A percentile compares a stretch with the other conserved stretches of the same genome.
phyloP scores from a whole-genome alignment of 2,113 vertebrate genomes.

The Clarias magur region DNA sequence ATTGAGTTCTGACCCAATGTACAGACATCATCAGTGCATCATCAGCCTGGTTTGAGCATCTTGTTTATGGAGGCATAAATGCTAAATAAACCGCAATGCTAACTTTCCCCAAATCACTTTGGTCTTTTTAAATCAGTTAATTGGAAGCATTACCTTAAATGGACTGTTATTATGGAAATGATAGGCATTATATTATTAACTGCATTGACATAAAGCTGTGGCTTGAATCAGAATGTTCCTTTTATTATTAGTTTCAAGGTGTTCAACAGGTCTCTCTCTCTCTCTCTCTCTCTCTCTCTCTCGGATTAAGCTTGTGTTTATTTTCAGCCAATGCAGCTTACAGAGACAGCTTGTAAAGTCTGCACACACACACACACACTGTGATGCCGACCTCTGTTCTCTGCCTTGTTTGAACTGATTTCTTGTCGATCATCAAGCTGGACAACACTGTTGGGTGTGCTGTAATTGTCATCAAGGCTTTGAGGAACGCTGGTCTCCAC shows the following conservation, averaged over 20 bases:
- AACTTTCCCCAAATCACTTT: neutral
- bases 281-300: constrained; percentile 18
- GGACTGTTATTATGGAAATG: neutral
- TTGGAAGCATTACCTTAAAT: neutral
- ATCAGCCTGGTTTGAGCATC: neutral
- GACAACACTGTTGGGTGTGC: neutral
- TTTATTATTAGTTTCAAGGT: neutral
- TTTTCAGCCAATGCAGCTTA: constrained; percentile 43
- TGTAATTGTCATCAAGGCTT: neutral
- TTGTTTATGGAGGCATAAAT: no score
- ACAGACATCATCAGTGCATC: no score
- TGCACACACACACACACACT: neutral
- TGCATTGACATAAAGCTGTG: neutral
- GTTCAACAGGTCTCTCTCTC: constrained; percentile 15
- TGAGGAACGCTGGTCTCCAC: neutral
- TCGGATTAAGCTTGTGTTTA: constrained; percentile 40
- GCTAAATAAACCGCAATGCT: neutral
- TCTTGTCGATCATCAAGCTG: neutral
- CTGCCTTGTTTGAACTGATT: neutral
- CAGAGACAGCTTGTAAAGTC: neutral
- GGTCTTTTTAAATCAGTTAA: neutral
- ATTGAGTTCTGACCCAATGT: no score
- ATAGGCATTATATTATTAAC: neutral
- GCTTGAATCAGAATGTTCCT: neutral
- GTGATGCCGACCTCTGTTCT: neutral